Conservation (phyloP, 2,797 vertebrate genomes). For the Scomberomorus guttatus region DNA sequence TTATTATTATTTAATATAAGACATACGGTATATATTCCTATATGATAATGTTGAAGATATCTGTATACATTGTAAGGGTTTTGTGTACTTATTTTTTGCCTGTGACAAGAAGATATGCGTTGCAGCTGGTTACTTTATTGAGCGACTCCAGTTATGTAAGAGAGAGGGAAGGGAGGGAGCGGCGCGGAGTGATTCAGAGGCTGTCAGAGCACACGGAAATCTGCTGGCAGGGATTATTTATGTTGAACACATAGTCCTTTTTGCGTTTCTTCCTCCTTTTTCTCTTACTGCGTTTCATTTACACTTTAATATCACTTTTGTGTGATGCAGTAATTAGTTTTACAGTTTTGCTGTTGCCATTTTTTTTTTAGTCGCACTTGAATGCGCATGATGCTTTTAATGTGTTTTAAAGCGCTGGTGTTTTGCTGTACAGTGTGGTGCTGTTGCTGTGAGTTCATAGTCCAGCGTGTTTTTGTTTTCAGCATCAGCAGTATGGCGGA, state of each 20-base stretch:
- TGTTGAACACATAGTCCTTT: conserved; percentile 10
- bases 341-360: background rate
- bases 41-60: background rate
- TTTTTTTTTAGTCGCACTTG: background rate
- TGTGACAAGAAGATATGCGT: conserved; percentile 32
- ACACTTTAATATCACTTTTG: background rate
- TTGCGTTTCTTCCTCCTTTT: background rate
- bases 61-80: background rate
- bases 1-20: background rate
- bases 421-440: background rate
- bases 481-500: conserved; percentile 65
- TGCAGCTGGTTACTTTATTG: conserved; percentile 55
- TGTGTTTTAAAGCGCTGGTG: background rate
- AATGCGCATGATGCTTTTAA: background rate
- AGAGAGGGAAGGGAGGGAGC: conserved; percentile 52
- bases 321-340: background rate
- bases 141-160: conserved; percentile 83
- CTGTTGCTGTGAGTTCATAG: conserved; percentile 3
- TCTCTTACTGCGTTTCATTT: background rate
- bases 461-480: conserved; percentile 71
- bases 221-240: conserved; percentile 41
- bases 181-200: conserved; percentile 71
- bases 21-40: accelerated
- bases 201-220: conserved; percentile 63
- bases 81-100: background rate